phyloP scores from a whole-genome alignment of 1,140 invertebrate species.

The Drosophila pectinifera region DNA sequence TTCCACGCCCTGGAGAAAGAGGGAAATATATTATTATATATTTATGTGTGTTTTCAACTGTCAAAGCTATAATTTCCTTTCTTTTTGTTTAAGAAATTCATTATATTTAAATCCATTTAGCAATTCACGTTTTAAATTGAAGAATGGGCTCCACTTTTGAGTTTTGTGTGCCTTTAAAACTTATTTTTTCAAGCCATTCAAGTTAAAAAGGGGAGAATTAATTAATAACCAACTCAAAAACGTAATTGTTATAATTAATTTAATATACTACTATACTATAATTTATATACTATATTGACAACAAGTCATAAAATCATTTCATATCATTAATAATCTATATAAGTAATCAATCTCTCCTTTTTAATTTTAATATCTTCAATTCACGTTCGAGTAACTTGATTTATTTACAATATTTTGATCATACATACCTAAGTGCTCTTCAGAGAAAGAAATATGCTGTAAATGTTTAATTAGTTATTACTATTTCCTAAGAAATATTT shows the following conservation, averaged over 20 bases:
- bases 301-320: not conserved
- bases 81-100: not conserved
- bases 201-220: not conserved
- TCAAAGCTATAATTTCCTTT: not conserved
- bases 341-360: constrained; percentile 15
- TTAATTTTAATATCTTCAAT: constrained; percentile 1
- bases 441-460: constrained; percentile 4
- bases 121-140: not conserved
- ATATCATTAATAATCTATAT: not conserved
- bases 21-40: not conserved
- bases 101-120: not conserved
- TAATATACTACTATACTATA: not conserved
- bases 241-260: not conserved
- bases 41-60: constrained; percentile 6
- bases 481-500: not conserved
- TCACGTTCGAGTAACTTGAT: not conserved
- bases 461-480: not conserved
- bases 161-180: constrained; percentile 8
- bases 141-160: constrained; percentile 9
- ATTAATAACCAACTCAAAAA: not conserved
- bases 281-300: not conserved
- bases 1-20: not conserved
- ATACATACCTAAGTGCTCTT: constrained; percentile 1
- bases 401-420: not conserved
- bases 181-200: not conserved